Evolutionary conservation across 1,140 invertebrate species (phyloP).

Genomic region (Helicoverpa zea): DNA sequence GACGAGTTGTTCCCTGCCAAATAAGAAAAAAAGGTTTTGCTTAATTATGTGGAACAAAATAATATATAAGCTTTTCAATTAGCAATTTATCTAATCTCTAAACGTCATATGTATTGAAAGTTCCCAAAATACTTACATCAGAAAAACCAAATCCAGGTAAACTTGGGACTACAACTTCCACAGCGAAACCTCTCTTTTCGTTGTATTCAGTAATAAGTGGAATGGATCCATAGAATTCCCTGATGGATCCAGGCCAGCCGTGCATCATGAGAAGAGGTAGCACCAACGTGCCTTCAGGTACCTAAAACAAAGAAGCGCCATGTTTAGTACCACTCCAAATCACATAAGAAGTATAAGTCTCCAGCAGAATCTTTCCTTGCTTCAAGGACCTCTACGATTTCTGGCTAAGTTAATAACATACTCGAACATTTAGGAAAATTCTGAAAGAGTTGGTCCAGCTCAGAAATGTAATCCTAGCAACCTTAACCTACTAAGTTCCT

Average conservation of each 20-base stretch:
- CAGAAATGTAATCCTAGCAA: too few relatives aligned
- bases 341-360: too few relatives aligned
- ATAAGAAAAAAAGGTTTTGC: too few relatives aligned
- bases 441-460: too few relatives aligned
- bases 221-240: conserved; percentile 94
- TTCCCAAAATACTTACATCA: conserved; percentile 83
- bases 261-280: conserved; percentile 91
- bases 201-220: conserved; percentile 88
- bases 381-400: too few relatives aligned
- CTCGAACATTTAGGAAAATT: background rate
- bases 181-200: conserved; percentile 78
- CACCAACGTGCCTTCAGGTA: background rate
- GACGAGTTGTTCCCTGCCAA: background rate
- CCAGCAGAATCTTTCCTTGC: too few relatives aligned
- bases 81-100: too few relatives aligned
- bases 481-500: too few relatives aligned
- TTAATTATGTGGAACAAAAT: too few relatives aligned
- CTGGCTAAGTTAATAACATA: too few relatives aligned
- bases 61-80: too few relatives aligned
- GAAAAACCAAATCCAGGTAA: conserved; percentile 95
- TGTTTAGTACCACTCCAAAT: background rate
- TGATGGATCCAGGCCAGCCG: conserved; percentile 95
- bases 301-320: conserved; percentile 2
- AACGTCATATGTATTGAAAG: too few relatives aligned
- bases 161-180: conserved; percentile 93